Percentiles rank a stretch among this genome's conserved stretches.
Conservation (phyloP, 2,888 invertebrate genomes). For the Peribatodes rhomboidaria region DNA sequence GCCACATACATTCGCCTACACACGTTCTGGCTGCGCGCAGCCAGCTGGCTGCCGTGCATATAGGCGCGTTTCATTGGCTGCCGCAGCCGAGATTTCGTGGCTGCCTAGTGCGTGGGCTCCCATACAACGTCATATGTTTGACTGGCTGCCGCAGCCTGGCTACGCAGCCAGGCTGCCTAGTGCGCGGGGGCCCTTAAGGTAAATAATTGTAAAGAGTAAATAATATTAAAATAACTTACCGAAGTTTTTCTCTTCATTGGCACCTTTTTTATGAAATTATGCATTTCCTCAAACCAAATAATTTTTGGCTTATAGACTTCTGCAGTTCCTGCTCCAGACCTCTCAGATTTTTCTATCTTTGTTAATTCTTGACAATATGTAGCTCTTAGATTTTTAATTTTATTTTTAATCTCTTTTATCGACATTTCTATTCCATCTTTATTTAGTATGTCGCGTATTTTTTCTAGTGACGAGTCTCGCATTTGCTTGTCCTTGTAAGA, state of each 20-base stretch:
- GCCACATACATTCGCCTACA: slow-evolving; percentile 47
- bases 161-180: no score
- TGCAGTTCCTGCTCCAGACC: slow-evolving; percentile 34
- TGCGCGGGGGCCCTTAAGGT: no score
- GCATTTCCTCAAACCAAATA: slow-evolving; percentile 35
- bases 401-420: slow-evolving; percentile 28
- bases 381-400: slow-evolving; percentile 32
- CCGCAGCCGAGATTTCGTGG: slow-evolving; percentile 48
- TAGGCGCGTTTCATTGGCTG: slow-evolving; percentile 47
- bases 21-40: slow-evolving; percentile 45
- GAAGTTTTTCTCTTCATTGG: slow-evolving; percentile 35
- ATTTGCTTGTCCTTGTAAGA: slow-evolving; percentile 34
- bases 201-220: slow-evolving; percentile 35
- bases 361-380: slow-evolving; percentile 35
- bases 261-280: slow-evolving; percentile 34
- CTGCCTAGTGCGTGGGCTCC: slow-evolving; percentile 48
- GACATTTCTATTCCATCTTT: slow-evolving; percentile 26
- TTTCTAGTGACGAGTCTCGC: slow-evolving; percentile 33
- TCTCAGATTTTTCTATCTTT: slow-evolving; percentile 30
- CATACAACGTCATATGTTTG: slow-evolving; percentile 34
- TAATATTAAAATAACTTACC: slow-evolving; percentile 35
- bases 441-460: slow-evolving; percentile 32
- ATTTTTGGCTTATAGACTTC: slow-evolving; percentile 34
- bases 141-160: no score
- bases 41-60: slow-evolving; percentile 46